Percentiles rank a stretch among this genome's conserved stretches.
Evolutionary conservation across 2,888 invertebrate genomes (phyloP).

Genomic region (Muscina levida): DNA sequence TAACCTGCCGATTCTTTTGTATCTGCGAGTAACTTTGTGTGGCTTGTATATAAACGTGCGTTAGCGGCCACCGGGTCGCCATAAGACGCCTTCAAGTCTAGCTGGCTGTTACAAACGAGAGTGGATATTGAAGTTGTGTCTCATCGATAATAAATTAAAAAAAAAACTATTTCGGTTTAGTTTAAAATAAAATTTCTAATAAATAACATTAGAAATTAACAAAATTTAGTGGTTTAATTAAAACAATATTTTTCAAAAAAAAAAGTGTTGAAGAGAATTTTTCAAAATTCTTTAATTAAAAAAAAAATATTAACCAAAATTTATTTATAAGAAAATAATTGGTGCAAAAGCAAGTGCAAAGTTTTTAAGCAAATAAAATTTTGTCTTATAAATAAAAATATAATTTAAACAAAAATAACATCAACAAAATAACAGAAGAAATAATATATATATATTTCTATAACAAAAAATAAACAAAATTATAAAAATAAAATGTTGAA

Average conservation of each 20-base stretch:
- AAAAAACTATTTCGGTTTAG: constrained; percentile 14
- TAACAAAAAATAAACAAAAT: too few species aligned
- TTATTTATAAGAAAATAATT: constrained; percentile 64
- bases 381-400: constrained; percentile 60
- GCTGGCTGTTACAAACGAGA: constrained; percentile 77
- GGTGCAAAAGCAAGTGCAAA: constrained; percentile 26
- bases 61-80: constrained; percentile 75
- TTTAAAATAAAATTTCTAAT: constrained; percentile 24
- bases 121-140: constrained; percentile 77
- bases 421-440: constrained; percentile 17
- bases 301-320: constrained; percentile 24
- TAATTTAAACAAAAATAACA: neutral
- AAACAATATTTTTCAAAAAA: neutral
- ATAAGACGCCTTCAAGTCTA: constrained; percentile 81
- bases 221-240: constrained; percentile 27
- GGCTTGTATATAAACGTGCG: constrained; percentile 77
- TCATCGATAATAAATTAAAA: constrained; percentile 63
- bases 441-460: constrained; percentile 16
- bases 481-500: constrained; percentile 45
- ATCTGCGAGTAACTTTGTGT: constrained; percentile 10
- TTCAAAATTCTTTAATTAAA: constrained; percentile 34
- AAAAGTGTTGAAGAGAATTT: constrained; percentile 14
- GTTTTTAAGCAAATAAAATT: constrained; percentile 43
- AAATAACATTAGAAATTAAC: constrained; percentile 27
- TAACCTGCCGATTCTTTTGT: neutral